Evolutionary conservation across 1,140 invertebrate species (phyloP).

Genomic region (Eriosoma lanigerum): DNA sequence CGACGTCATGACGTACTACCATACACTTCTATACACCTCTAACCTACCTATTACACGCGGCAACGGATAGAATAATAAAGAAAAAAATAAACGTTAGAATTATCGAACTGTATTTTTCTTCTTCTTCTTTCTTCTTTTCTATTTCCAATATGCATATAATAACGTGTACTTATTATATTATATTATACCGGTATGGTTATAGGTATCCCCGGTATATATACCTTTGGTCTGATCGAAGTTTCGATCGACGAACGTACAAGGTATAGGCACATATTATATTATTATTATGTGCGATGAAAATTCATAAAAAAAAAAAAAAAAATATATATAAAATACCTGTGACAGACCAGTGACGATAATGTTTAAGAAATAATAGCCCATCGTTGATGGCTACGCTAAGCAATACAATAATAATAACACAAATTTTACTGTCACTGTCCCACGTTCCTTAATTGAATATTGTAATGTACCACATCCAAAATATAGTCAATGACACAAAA

Average conservation of each 20-base stretch:
- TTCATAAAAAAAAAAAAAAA: not conserved
- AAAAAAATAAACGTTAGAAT: not conserved
- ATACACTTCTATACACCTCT: not conserved
- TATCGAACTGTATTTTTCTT: not conserved
- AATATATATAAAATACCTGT: not conserved
- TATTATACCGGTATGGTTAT: no score
- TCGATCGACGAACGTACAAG: no score
- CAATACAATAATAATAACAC: slow-evolving; percentile 21
- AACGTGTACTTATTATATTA: no score
- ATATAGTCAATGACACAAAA: no score
- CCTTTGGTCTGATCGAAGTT: no score
- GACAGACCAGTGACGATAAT: slow-evolving; percentile 37
- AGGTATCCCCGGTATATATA: no score
- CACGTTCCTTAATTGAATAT: slow-evolving; percentile 50
- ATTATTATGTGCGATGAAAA: slow-evolving; percentile 27
- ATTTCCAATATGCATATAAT: not conserved
- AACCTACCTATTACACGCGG: no score
- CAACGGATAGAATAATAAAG: not conserved
- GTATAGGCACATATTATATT: no score
- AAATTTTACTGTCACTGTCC: slow-evolving; percentile 46
- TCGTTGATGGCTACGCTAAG: not conserved
- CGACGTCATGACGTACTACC: not conserved
- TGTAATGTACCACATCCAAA: slow-evolving; percentile 42
- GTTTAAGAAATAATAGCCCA: slow-evolving; percentile 30
- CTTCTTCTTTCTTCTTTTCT: no score